phyloP scores from a whole-genome alignment of 2,113 vertebrate species.

The Polypterus senegalus region DNA sequence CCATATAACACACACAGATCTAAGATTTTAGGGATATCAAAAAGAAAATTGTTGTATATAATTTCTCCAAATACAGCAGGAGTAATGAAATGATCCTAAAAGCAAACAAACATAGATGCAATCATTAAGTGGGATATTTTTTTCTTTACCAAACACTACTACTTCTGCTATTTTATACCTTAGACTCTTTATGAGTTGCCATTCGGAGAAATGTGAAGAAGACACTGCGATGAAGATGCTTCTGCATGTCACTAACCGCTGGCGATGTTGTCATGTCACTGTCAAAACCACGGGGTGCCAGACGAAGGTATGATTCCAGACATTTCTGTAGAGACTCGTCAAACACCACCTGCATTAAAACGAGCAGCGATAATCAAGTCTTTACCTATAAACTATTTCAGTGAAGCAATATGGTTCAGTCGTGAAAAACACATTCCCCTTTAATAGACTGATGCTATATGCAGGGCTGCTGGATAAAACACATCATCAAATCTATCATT shows the following conservation, averaged over 20 bases:
- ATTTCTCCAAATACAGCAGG: slow-evolving; percentile 85
- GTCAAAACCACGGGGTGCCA: slow-evolving; percentile 70
- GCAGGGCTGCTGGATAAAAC: too few relatives aligned
- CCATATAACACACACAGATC: slow-evolving; percentile 92
- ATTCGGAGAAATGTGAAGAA: slow-evolving; percentile 90
- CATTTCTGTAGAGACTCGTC: slow-evolving; percentile 86
- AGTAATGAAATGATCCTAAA: slow-evolving; percentile 80
- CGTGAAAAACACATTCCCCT: too few relatives aligned
- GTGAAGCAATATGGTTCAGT: too few relatives aligned
- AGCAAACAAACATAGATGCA: not conserved
- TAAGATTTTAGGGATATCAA: slow-evolving; percentile 93
- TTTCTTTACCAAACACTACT: not conserved
- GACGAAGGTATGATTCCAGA: slow-evolving; percentile 77
- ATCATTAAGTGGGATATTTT: not conserved
- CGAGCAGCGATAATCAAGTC: too few relatives aligned
- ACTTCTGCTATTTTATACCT: slow-evolving; percentile 41
- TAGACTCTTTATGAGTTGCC: slow-evolving; percentile 95
- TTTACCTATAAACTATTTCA: too few relatives aligned
- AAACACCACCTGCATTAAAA: slow-evolving; percentile 70
- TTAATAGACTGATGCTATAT: too few relatives aligned
- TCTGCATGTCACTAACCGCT: slow-evolving; percentile 56
- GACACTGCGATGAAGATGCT: slow-evolving; percentile 56
- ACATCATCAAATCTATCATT: too few relatives aligned
- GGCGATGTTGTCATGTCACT: slow-evolving; percentile 37
- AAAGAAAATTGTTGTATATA: slow-evolving; percentile 89